These are phyloP conservation scores for Podargus strigoides DNA, from an alignment of 2,797 vertebrate genomes.

Conservation along the genomic window DNA sequence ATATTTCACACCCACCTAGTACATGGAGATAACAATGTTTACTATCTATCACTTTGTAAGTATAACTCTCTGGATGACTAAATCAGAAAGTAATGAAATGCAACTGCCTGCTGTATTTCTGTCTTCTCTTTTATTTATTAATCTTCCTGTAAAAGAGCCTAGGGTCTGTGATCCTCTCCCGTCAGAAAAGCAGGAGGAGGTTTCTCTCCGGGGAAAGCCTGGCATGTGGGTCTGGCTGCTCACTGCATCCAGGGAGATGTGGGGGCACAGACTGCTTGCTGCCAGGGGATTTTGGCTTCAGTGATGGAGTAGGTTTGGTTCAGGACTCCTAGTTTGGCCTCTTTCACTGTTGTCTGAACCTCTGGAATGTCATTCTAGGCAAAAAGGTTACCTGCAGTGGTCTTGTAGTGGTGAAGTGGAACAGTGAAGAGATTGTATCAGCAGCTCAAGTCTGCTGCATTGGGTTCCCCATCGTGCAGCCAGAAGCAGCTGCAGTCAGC, in stretches of 20 bases:
- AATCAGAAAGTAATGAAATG: constrained; percentile 10
- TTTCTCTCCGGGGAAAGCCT: neutral
- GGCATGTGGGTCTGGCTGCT: neutral
- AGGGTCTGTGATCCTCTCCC: neutral
- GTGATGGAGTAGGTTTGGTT: neutral
- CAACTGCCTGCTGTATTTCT: neutral
- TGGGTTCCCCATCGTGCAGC: neutral
- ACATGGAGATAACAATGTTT: constrained; percentile 47
- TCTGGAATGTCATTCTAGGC: neutral
- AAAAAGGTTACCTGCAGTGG: neutral
- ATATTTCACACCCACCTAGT: constrained; percentile 5
- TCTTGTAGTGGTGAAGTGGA: neutral
- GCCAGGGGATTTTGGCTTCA: neutral
- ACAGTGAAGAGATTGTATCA: neutral
- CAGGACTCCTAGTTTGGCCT: neutral
- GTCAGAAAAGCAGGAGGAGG: neutral
- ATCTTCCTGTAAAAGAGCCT: neutral
- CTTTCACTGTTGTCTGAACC: neutral
- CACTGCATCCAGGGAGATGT: neutral
- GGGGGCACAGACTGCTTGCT: neutral
- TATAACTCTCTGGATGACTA: neutral
- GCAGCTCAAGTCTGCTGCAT: neutral
- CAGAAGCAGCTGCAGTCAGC: neutral
- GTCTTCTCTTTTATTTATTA: neutral
- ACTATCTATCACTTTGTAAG: constrained; percentile 5